Base-by-base conservation (phyloP, 2,797 vertebrate species). In the Micrastur ruficollis region DNA sequence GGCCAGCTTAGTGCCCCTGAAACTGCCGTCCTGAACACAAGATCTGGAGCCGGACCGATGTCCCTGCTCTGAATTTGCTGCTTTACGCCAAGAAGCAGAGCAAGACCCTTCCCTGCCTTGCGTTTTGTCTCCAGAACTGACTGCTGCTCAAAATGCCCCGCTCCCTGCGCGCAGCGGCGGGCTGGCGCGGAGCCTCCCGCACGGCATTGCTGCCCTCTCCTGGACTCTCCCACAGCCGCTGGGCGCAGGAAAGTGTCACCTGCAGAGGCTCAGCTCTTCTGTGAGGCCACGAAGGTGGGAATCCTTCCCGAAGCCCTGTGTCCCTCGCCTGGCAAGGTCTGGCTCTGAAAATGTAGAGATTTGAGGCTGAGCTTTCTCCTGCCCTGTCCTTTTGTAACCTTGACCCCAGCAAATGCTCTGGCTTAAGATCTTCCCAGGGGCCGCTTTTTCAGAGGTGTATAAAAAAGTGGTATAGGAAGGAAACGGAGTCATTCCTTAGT, bases 161-260 rank as follows among this genome's bases (percentile, higher is more conserved):
- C 38, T 19, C 3, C 10, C 34, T 52, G 56, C 56, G 38, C 46
- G 38, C 46, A 8, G 63, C 63, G 1, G 9, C 13, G 50, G 12
- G 61, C 59, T 3, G 61, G 44, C 21, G 38, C 3, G 2, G 5
- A 4, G 59, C 50, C 29, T 92, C 47, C 38, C 8, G 42, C 81
- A 73, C 67, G 26, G 91, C 81, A 4, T 34, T 96, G 94, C 94
- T 93, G 95, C 94, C 96, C 91, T 93, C 96, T 96, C 84, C 91
- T 92, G 97, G 96, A 9, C 91, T 85, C 83, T 49, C 40, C 44
- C 12, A 5, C 50, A 67, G 82, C 67, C 4, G 17, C 52, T 36
- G 74, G 53, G 55, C 47, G 73, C 67, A 19, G 56, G 20, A 20
- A 68, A 53, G 56, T 66, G 56, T 31, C 26, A 29, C 17, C 53